Base-by-base conservation (phyloP, 2,797 vertebrate genomes). In the Coilia nasus region DNA sequence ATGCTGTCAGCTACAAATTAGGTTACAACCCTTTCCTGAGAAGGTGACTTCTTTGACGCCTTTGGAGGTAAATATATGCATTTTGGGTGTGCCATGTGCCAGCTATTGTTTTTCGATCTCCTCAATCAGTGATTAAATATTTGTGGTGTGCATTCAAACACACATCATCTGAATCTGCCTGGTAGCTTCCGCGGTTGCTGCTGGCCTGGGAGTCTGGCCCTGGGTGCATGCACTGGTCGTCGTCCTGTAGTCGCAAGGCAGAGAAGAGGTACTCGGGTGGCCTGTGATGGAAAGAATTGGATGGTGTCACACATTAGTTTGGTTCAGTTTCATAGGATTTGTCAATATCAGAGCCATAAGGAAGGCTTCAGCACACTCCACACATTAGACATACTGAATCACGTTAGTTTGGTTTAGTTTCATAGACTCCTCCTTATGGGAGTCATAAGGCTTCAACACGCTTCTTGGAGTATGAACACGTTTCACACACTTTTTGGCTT, bases 121-220 rank as follows among this genome's bases (percentile, higher is more conserved):
- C 28, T 75, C 31, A 44, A 44, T 44, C 71, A 78, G 71, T 12
- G 15, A 59, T n/a, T 78, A 44, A 44, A 78, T 44, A 78, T 44
- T 78, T 78, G 71, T 78, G 71, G 71, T 78, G 71, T 78, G 71
- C 35, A 3, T 44, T 78, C 28, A 47, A 9, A 82, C 91, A 91
- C 85, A 95, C 95, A 44, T 94, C 93, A 57, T 96, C 95, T 84
- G 95, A 96, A 86, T 95, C 94, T 1, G 89, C 92, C 1, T 89
- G 93, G 84, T 91, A 94, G 82, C 81, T 87, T 1, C 86, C 90
- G 84, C 90, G 92, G 0, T 94, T 95, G 87, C 90, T 93, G 89
- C 91, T 92, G 12, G 87, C 62, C 54, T 47, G 90, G 4, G 92
- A 92, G 60, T 91, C 91, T 0, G 85, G 88, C 19, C 95, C 93